phyloP scores from a whole-genome alignment of 2,888 invertebrate genomes.

The Schizotus pectinicornis region DNA sequence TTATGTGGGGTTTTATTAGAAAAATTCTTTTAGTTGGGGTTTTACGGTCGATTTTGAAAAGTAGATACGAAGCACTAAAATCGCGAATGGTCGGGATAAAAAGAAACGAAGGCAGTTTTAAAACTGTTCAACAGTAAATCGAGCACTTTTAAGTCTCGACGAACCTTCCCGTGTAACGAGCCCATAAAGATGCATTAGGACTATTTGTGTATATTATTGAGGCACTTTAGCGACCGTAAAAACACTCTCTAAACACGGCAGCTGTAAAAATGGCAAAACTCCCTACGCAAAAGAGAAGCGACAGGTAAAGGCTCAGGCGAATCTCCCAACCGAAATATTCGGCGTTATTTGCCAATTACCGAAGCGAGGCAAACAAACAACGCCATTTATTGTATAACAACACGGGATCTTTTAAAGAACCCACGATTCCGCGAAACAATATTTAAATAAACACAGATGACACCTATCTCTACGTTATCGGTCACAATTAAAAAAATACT shows the following conservation, averaged over 20 bases:
- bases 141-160: constrained; percentile 37
- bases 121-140: constrained; percentile 37
- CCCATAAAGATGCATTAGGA: constrained; percentile 49
- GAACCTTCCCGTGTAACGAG: constrained; percentile 39
- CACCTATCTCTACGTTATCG: too few species aligned
- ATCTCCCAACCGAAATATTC: too few species aligned
- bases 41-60: constrained; percentile 33
- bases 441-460: too few species aligned
- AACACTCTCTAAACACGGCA: constrained; percentile 41
- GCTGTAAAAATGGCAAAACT: constrained; percentile 38
- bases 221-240: constrained; percentile 45
- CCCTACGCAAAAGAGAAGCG: neutral
- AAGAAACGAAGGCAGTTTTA: constrained; percentile 33
- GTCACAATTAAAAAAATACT: too few species aligned
- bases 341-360: too few species aligned
- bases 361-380: too few species aligned
- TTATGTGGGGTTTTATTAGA: constrained; percentile 24
- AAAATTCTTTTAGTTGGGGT: constrained; percentile 24
- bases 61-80: constrained; percentile 34
- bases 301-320: too few species aligned
- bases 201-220: constrained; percentile 50
- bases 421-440: too few species aligned
- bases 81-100: constrained; percentile 32
- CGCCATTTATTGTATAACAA: too few species aligned
- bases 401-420: too few species aligned